Evolutionary conservation across 2,113 vertebrate species (phyloP).

Genomic region (Pseudorectes ferrugineus): DNA sequence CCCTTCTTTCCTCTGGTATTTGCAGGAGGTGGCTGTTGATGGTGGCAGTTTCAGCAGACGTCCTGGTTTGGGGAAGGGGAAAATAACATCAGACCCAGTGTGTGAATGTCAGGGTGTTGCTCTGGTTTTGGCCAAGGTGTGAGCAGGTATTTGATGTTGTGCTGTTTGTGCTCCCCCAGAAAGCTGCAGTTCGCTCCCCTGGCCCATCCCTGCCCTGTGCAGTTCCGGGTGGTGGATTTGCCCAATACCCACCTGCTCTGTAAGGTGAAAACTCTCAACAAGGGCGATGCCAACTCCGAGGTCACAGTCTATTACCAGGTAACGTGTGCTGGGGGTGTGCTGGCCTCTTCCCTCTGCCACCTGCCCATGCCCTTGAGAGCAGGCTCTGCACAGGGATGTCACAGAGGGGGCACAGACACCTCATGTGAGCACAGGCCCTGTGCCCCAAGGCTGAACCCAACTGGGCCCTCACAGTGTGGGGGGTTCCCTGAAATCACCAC

Average conservation of each 20-base stretch:
- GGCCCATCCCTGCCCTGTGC: conserved; percentile 82
- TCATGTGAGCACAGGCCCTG: rapidly evolving
- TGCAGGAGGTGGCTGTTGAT: not conserved
- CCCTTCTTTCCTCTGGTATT: not conserved
- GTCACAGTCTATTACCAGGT: conserved; percentile 97
- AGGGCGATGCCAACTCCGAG: conserved; percentile 91
- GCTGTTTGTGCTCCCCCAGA: conserved; percentile 66
- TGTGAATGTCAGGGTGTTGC: not conserved
- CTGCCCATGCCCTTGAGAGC: not conserved
- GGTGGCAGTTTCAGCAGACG: rapidly evolving
- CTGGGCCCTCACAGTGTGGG: not conserved
- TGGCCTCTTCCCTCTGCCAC: not conserved
- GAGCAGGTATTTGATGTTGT: not conserved
- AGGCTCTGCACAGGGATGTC: not conserved
- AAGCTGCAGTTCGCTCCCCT: conserved; percentile 83
- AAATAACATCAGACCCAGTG: rapidly evolving
- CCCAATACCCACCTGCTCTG: conserved; percentile 83
- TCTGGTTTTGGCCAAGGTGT: not conserved
- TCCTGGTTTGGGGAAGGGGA: not conserved
- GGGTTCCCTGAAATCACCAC: rapidly evolving
- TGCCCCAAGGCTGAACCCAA: not conserved
- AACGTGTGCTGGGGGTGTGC: rapidly evolving
- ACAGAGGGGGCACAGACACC: not conserved
- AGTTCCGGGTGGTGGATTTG: conserved; percentile 90
- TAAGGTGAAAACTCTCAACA: conserved; percentile 93